These are phyloP conservation scores for Zygothrica quintamaculata DNA, from an alignment of 2,888 invertebrate species.

Conservation along the genomic window DNA sequence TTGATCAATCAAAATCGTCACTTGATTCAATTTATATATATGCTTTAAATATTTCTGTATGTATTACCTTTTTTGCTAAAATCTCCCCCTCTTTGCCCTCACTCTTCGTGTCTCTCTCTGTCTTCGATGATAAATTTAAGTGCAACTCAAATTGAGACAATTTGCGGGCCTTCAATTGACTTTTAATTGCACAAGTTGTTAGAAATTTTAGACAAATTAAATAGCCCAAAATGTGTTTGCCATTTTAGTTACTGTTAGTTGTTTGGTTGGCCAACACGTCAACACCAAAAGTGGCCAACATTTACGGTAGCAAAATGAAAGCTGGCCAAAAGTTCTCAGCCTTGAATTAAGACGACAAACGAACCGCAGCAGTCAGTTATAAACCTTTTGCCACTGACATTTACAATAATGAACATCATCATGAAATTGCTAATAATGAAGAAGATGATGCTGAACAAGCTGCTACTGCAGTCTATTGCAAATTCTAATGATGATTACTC, in stretches of 20 bases:
- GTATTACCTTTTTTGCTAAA: too few species aligned
- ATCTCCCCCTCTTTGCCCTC: too few species aligned
- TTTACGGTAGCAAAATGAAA: constrained; percentile 8
- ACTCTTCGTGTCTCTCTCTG: not conserved
- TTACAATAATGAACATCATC: constrained; percentile 37
- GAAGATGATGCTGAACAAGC: constrained; percentile 47
- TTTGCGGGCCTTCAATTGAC: constrained; percentile 55
- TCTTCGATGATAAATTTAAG: constrained; percentile 12
- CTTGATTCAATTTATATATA: not conserved
- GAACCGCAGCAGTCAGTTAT: constrained; percentile 61
- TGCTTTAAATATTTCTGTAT: not conserved
- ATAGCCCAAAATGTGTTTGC: constrained; percentile 53
- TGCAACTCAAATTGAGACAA: constrained; percentile 32
- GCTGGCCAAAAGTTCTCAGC: constrained; percentile 60
- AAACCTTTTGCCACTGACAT: constrained; percentile 45
- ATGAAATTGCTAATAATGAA: constrained; percentile 42
- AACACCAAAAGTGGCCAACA: constrained; percentile 44
- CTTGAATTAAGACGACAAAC: constrained; percentile 71
- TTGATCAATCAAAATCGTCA: constrained; percentile 23
- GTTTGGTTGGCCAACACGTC: constrained; percentile 58
- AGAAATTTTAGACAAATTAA: constrained; percentile 35
- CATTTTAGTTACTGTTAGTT: constrained; percentile 53
- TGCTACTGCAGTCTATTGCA: not conserved
- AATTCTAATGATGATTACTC: not conserved
- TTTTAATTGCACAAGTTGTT: constrained; percentile 69